A percentile compares a stretch with the other conserved stretches of the same genome.
phyloP scores from a whole-genome alignment of 2,113 vertebrate species.

The Caracal caracal region DNA sequence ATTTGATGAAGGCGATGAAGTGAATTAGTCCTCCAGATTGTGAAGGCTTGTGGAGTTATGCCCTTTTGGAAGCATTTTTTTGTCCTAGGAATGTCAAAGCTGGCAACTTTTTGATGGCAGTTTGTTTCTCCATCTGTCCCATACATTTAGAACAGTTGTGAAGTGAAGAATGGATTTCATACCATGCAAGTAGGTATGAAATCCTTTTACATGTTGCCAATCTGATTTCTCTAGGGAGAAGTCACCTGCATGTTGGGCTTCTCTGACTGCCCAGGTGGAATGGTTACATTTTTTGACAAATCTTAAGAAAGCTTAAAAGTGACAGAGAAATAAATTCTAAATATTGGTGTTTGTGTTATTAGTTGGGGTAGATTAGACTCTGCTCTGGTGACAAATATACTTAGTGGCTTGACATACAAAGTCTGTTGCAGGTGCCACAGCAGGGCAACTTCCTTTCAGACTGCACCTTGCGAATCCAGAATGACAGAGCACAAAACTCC shows the following conservation, averaged over 20 bases:
- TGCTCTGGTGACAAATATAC: neutral
- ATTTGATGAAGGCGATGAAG: conserved; percentile 67
- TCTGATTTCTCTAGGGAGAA: conserved; percentile 3
- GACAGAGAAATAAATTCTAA: neutral
- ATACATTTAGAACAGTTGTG: conserved; percentile 66
- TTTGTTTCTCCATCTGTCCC: conserved; percentile 73
- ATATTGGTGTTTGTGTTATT: neutral
- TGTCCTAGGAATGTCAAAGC: conserved; percentile 67
- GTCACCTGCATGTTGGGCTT: neutral
- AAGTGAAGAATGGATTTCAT: conserved; percentile 61
- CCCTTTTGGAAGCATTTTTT: conserved; percentile 66
- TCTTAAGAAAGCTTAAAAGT: conserved; percentile 21
- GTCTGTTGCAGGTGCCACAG: neutral
- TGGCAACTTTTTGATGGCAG: conserved; percentile 62
- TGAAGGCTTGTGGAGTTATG: conserved; percentile 58
- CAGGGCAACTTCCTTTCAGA: neutral
- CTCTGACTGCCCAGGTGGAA: neutral
- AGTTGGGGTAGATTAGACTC: neutral
- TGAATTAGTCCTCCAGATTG: conserved; percentile 76
- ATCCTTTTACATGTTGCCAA: conserved; percentile 53
- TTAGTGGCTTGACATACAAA: neutral
- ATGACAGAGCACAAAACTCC: neutral
- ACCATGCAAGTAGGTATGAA: neutral
- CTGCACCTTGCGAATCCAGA: neutral
- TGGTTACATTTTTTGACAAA: neutral